A percentile compares a stretch with the other conserved stretches of the same genome.
These are phyloP conservation scores for Coremacera marginata DNA, from an alignment of 2,888 invertebrate species.

Conservation along the genomic window DNA sequence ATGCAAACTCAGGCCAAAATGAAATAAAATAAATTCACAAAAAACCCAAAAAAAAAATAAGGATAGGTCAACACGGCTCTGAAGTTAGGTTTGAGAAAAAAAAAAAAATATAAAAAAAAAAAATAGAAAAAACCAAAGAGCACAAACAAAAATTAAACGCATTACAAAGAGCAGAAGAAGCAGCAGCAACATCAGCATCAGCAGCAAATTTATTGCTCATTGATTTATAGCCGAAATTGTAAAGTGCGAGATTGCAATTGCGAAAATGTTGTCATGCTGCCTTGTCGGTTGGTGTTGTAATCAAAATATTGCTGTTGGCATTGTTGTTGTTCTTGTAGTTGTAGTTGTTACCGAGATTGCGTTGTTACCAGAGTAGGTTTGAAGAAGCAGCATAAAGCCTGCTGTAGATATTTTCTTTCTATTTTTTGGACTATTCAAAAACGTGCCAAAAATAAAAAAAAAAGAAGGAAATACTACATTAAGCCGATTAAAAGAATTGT, in stretches of 20 bases:
- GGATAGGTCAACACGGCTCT: slow-evolving; percentile 1
- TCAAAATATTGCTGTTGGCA: slow-evolving; percentile 29
- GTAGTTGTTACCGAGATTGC: slow-evolving; percentile 35
- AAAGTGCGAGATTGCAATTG: slow-evolving; percentile 57
- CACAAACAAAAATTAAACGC: not conserved
- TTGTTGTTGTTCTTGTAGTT: slow-evolving; percentile 18
- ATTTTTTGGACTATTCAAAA: not conserved
- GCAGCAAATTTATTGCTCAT: slow-evolving; percentile 53
- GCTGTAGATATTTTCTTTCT: too few relatives aligned
- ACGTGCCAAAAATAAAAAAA: not conserved
- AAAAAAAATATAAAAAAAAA: not conserved
- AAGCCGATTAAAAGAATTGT: too few relatives aligned
- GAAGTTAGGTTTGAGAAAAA: not conserved
- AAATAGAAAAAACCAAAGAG: not conserved
- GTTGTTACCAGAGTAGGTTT: slow-evolving; percentile 32
- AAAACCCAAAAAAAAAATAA: slow-evolving; percentile 6
- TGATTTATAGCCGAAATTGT: slow-evolving; percentile 56
- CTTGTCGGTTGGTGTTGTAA: slow-evolving; percentile 43
- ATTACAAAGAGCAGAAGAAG: slow-evolving; percentile 12
- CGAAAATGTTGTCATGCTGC: slow-evolving; percentile 43
- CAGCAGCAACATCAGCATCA: slow-evolving; percentile 24
- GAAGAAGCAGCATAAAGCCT: too few relatives aligned
- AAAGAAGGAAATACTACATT: not conserved
- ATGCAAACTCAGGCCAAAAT: slow-evolving; percentile 26
- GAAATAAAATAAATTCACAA: not conserved